Conservation (phyloP, 1,140 invertebrate genomes). For the Drosophila bipectinata region DNA sequence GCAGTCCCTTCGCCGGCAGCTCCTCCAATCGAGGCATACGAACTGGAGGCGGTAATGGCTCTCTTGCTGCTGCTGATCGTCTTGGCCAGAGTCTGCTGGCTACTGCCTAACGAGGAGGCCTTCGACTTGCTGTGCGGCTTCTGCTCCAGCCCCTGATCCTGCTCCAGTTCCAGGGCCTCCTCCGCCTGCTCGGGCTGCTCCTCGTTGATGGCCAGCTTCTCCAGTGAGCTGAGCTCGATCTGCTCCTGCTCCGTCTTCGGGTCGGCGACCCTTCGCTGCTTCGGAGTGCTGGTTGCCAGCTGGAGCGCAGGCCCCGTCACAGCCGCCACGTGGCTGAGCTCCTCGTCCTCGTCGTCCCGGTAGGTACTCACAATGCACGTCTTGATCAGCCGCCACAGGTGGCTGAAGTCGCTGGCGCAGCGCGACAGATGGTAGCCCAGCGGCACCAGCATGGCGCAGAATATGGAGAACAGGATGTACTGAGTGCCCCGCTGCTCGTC, state of each 20-base stretch:
- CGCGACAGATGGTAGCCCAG: constrained; percentile 97
- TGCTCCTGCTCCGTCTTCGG: constrained; percentile 49
- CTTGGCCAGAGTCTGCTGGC: constrained; percentile 75
- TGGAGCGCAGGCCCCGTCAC: constrained; percentile 11
- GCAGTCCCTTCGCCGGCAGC: background rate
- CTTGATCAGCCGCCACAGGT: constrained; percentile 95
- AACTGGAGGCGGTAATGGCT: constrained; percentile 70
- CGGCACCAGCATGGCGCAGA: constrained; percentile 94
- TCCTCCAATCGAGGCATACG: constrained; percentile 62
- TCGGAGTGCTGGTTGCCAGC: constrained; percentile 39
- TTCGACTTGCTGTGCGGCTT: constrained; percentile 71
- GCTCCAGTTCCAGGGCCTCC: constrained; percentile 20
- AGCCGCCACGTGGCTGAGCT: constrained; percentile 52
- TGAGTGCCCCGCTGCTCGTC: constrained; percentile 93
- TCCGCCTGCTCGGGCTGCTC: constrained; percentile 14
- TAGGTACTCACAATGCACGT: constrained; percentile 80
- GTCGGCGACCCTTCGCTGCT: constrained; percentile 22
- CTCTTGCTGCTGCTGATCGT: constrained; percentile 60
- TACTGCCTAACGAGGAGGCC: constrained; percentile 74
- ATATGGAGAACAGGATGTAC: constrained; percentile 97
- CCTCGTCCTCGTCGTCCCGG: constrained; percentile 83
- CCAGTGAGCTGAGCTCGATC: constrained; percentile 71
- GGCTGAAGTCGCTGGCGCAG: constrained; percentile 94
- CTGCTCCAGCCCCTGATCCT: constrained; percentile 25
- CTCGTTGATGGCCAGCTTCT: constrained; percentile 41